Percentiles rank a stretch among this genome's conserved stretches.
phyloP scores from a whole-genome alignment of 2,888 invertebrate species.

The Hirtodrosophila trivittata region DNA sequence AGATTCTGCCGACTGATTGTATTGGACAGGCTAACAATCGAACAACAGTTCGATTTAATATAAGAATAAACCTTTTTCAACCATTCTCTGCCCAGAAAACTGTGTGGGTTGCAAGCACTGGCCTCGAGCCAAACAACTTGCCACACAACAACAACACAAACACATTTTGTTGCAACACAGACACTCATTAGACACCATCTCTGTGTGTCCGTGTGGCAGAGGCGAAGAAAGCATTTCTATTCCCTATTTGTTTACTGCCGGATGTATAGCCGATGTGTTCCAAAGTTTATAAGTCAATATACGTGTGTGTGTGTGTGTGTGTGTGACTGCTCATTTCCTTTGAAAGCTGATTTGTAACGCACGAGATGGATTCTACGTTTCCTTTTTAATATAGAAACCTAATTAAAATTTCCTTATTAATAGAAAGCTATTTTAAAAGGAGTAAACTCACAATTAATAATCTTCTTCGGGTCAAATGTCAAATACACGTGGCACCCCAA shows the following conservation, averaged over 20 bases:
- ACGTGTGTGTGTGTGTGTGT: background rate
- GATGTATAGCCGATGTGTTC: background rate
- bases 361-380: too few relatives aligned
- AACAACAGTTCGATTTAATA: background rate
- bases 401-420: background rate
- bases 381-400: background rate
- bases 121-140: background rate
- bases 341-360: too few relatives aligned
- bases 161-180: background rate
- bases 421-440: background rate
- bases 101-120: background rate
- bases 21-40: background rate
- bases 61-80: background rate
- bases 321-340: slow-evolving; percentile 5
- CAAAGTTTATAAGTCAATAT: slow-evolving; percentile 7
- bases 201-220: too few relatives aligned
- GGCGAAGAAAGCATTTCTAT: too few relatives aligned
- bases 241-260: slow-evolving; percentile 18
- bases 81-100: too few relatives aligned
- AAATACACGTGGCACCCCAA: background rate
- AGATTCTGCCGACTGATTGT: background rate
- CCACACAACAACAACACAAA: background rate
- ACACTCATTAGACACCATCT: background rate
- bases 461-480: background rate
- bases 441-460: background rate